Percentiles rank a stretch among this genome's conserved stretches.
Conservation (phyloP, 2,888 invertebrate genomes). For the Endotricha flammealis region DNA sequence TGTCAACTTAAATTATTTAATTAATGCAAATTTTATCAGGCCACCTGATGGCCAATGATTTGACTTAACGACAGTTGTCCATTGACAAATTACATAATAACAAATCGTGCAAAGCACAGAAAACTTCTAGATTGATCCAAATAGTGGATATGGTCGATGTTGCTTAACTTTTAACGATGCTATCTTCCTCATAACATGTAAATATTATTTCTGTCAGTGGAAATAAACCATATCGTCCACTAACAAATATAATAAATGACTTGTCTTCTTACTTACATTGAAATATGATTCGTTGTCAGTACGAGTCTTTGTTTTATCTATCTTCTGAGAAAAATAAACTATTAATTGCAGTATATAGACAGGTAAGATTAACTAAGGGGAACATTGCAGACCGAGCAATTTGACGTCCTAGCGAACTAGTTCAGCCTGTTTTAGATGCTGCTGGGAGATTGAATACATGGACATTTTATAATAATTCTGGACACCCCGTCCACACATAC, state of each 20-base stretch:
- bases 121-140: no score
- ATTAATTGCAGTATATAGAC: not conserved
- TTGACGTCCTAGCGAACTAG: not conserved
- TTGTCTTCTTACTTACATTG: not conserved
- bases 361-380: slow-evolving; percentile 3
- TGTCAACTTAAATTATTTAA: no score
- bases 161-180: no score
- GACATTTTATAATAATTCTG: slow-evolving; percentile 1
- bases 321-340: slow-evolving; percentile 3
- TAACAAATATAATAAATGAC: not conserved
- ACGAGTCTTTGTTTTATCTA: not conserved
- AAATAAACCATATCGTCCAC: not conserved
- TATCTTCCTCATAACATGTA: no score
- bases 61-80: no score
- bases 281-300: not conserved
- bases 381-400: not conserved
- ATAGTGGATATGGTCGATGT: no score
- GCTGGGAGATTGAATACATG: slow-evolving; percentile 1
- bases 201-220: not conserved
- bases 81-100: no score
- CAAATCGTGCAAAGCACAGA: no score
- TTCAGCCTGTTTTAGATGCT: slow-evolving; percentile 3
- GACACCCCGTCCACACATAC: no score
- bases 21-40: no score
- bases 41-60: no score